These are phyloP conservation scores for Micronycteris hirsuta DNA, from an alignment of 2,113 vertebrate species.

Conservation along the genomic window DNA sequence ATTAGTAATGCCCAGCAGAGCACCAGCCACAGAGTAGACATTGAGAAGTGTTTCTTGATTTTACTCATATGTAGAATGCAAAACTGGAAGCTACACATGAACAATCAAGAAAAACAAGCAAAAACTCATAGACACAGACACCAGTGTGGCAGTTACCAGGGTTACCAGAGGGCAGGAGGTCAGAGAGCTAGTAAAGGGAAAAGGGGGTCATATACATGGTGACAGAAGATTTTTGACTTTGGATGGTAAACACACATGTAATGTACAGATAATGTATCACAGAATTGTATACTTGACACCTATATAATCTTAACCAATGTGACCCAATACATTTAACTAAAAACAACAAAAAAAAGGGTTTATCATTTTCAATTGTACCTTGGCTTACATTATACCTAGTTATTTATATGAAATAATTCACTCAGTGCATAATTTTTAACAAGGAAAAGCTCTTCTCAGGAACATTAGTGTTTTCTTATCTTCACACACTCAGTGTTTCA, in stretches of 20 bases:
- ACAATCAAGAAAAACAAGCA: background rate
- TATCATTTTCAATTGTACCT: background rate
- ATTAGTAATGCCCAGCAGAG: background rate
- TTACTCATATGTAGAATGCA: background rate
- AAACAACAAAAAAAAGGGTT: background rate
- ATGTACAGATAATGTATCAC: background rate
- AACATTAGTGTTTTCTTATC: background rate
- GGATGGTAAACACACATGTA: background rate
- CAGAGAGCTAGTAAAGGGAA: background rate
- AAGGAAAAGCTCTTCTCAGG: background rate
- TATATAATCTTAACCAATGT: background rate
- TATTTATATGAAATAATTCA: background rate
- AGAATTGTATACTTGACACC: background rate
- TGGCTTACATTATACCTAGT: background rate
- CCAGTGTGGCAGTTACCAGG: background rate
- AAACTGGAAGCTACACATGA: background rate
- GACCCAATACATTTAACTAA: background rate
- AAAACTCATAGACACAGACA: background rate
- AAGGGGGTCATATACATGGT: background rate
- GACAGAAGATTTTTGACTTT: background rate
- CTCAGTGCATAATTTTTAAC: background rate
- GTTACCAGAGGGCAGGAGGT: background rate
- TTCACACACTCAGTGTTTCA: background rate
- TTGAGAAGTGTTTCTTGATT: background rate
- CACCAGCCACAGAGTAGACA: background rate